Evolutionary conservation across 2,888 invertebrate genomes (phyloP).

Genomic region (Leptopterna dolabrata): DNA sequence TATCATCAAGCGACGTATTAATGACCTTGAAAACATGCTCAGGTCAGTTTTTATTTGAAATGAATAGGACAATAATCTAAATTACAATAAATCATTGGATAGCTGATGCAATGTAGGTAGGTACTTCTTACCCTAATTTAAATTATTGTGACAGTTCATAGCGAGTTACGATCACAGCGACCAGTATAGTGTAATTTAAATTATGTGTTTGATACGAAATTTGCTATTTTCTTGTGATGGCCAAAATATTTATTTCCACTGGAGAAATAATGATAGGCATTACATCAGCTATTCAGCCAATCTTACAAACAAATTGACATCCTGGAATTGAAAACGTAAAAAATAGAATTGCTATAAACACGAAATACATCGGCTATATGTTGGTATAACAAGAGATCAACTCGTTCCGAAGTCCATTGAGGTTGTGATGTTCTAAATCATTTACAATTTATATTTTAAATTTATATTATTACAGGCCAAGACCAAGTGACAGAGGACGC

Average conservation of each 20-base stretch:
- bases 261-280: not conserved
- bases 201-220: too few species aligned
- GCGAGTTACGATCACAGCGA: too few species aligned
- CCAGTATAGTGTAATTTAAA: too few species aligned
- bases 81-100: not conserved
- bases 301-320: too few species aligned
- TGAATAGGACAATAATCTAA: not conserved
- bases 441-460: not conserved
- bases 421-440: not conserved
- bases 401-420: not conserved
- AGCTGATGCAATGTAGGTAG: not conserved
- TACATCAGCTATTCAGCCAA: not conserved
- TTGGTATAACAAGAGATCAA: not conserved
- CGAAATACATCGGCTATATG: not conserved
- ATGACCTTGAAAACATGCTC: too few species aligned
- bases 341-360: not conserved
- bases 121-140: too few species aligned
- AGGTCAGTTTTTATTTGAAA: too few species aligned
- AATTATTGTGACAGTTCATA: too few species aligned
- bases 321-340: not conserved
- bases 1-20: too few species aligned
- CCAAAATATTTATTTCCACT: too few species aligned
- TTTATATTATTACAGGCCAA: constrained; percentile 44
- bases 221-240: too few species aligned
- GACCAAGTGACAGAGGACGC: not conserved